phyloP scores from a whole-genome alignment of 1,140 invertebrate genomes.

The Geopemphigus sp. region DNA sequence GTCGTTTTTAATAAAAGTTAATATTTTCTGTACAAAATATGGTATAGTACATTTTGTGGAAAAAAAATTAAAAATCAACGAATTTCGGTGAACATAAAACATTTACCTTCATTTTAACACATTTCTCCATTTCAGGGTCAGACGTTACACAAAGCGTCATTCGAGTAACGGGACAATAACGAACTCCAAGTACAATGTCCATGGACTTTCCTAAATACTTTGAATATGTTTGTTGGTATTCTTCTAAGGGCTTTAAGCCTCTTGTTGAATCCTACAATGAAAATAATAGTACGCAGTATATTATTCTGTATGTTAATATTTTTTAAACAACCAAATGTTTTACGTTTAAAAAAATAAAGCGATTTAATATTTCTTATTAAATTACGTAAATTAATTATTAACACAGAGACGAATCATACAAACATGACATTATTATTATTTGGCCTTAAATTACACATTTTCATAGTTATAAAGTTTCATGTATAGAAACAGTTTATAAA shows the following conservation, averaged over 20 bases:
- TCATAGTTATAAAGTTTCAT: no score
- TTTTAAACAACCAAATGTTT: no score
- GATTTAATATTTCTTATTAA: no score
- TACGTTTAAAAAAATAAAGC: no score
- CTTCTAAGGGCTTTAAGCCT: slow-evolving; percentile 62
- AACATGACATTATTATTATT: no score
- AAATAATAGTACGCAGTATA: neutral
- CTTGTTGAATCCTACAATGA: slow-evolving; percentile 67
- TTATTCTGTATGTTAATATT: neutral
- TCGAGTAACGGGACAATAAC: slow-evolving; percentile 74
- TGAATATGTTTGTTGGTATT: slow-evolving; percentile 63
- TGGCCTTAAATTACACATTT: no score
- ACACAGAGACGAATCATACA: no score
- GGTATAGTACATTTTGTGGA: neutral
- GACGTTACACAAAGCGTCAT: slow-evolving; percentile 90
- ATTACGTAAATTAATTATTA: no score
- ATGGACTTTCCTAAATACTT: slow-evolving; percentile 65
- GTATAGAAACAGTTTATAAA: neutral
- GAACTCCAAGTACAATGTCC: slow-evolving; percentile 68
- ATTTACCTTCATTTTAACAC: slow-evolving; percentile 85
- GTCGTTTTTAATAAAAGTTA: neutral
- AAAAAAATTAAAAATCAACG: no score
- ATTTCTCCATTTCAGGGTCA: slow-evolving; percentile 85
- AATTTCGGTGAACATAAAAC: neutral
- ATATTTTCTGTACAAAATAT: neutral